Conservation (phyloP, 2,797 vertebrate genomes). For the Myotis pilosus region DNA sequence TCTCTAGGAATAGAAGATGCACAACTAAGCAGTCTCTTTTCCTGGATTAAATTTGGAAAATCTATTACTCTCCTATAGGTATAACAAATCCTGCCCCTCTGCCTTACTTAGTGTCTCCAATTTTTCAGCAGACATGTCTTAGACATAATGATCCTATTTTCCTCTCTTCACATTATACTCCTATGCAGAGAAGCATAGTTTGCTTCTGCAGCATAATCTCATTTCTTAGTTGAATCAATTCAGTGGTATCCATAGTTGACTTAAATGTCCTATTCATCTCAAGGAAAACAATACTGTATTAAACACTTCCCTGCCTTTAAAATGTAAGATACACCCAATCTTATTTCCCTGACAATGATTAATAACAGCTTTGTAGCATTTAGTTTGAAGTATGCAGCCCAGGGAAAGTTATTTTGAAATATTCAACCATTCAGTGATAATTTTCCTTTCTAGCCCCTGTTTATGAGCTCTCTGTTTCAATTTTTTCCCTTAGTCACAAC, state of each 20-base stretch:
- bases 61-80: background rate
- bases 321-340: background rate
- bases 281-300: background rate
- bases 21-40: background rate
- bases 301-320: background rate
- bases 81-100: background rate
- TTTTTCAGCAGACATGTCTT: background rate
- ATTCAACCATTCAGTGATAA: background rate
- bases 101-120: background rate
- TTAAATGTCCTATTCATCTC: background rate
- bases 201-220: background rate
- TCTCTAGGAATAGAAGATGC: background rate
- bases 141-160: background rate
- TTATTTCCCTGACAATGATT: background rate
- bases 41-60: background rate
- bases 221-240: background rate
- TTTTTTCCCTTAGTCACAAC: background rate
- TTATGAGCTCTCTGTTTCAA: background rate
- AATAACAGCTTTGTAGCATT: constrained; percentile 14
- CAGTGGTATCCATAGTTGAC: background rate
- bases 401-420: constrained; percentile 34
- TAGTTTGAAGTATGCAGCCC: background rate
- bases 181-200: background rate
- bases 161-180: background rate
- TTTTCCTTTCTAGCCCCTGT: background rate